These are phyloP conservation scores for Rhinichthys osculus DNA, from an alignment of 2,797 vertebrate genomes.

Conservation along the genomic window DNA sequence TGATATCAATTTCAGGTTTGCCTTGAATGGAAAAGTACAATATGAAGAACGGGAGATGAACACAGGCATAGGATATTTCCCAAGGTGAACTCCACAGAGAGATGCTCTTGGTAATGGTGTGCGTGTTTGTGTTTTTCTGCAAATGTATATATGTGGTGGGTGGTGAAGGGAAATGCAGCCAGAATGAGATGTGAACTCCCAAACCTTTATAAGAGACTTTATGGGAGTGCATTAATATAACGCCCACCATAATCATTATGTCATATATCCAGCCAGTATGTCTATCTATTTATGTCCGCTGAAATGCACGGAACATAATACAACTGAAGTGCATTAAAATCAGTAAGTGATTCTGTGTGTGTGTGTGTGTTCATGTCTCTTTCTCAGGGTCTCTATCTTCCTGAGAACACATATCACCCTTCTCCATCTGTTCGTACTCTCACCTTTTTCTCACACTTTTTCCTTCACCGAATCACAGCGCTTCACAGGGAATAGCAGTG, in stretches of 20 bases:
- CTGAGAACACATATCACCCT: slow-evolving; percentile 60
- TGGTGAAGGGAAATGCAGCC: slow-evolving; percentile 24
- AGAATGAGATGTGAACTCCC: slow-evolving; percentile 33
- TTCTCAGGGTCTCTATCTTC: slow-evolving; percentile 50
- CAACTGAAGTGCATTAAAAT: neutral
- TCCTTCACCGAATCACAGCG: slow-evolving; percentile 56
- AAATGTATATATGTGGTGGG: slow-evolving; percentile 28
- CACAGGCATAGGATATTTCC: slow-evolving; percentile 26
- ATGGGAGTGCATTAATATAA: slow-evolving; percentile 38
- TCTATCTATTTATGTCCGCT: slow-evolving; percentile 25
- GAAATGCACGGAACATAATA: slow-evolving; percentile 5
- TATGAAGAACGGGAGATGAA: slow-evolving; percentile 17
- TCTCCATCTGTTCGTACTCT: slow-evolving; percentile 81
- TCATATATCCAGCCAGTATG: slow-evolving; percentile 4
- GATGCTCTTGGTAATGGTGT: slow-evolving; percentile 14
- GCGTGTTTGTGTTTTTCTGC: slow-evolving; percentile 33
- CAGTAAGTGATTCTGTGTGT: neutral
- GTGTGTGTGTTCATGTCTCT: slow-evolving; percentile 6
- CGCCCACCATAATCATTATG: slow-evolving; percentile 37
- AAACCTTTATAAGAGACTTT: slow-evolving; percentile 17
- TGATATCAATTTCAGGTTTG: slow-evolving; percentile 7
- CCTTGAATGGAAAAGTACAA: slow-evolving; percentile 37
- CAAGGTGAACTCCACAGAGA: slow-evolving; percentile 50
- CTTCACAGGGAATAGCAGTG: slow-evolving; percentile 70
- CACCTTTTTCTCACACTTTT: slow-evolving; percentile 71